A percentile compares a stretch with the other conserved stretches of the same genome.
phyloP scores from a whole-genome alignment of 2,113 vertebrate species.

The Pomatorhinus ruficollis region DNA sequence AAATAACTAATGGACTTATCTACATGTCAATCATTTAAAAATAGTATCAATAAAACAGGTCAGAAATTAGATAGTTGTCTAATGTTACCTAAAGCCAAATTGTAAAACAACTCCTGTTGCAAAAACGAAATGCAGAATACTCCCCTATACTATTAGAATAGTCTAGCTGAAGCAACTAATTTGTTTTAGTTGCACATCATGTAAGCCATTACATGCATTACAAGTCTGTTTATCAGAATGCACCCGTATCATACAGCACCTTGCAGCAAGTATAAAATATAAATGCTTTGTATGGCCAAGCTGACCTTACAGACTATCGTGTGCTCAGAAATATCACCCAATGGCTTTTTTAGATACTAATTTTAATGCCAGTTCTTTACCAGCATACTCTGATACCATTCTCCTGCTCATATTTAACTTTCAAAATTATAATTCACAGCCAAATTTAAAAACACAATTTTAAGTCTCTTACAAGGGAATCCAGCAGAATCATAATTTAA shows the following conservation, averaged over 20 bases:
- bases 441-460: background rate
- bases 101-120: background rate
- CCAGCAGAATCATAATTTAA: background rate
- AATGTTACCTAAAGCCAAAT: background rate
- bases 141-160: background rate
- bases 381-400: background rate
- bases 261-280: background rate
- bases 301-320: background rate
- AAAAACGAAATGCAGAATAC: background rate
- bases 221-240: background rate
- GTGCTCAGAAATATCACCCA: background rate
- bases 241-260: background rate
- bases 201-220: background rate
- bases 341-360: background rate
- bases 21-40: background rate
- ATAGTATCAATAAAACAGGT: background rate
- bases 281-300: background rate
- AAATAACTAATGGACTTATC: background rate
- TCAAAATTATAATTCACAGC: background rate
- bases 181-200: background rate
- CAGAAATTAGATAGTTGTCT: background rate
- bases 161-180: background rate
- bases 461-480: background rate
- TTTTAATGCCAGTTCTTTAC: background rate
- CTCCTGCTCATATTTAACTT: background rate